These are phyloP conservation scores for Nomia melanderi DNA, from an alignment of 1,140 invertebrate genomes.

Conservation along the genomic window DNA sequence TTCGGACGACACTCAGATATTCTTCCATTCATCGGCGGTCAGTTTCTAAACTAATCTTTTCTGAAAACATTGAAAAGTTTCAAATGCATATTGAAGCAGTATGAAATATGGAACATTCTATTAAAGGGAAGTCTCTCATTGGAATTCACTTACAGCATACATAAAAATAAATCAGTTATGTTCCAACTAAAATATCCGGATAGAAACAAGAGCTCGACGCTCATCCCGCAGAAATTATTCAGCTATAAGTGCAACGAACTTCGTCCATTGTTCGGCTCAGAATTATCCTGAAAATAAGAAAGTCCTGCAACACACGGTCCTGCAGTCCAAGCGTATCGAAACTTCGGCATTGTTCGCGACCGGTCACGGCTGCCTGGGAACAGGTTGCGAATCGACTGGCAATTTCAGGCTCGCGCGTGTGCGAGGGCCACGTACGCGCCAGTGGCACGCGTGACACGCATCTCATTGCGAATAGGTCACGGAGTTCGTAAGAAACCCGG, in stretches of 20 bases:
- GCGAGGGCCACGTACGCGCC: slow-evolving; percentile 18
- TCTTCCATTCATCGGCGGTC: no score
- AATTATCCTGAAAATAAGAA: background rate
- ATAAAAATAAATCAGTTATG: no score
- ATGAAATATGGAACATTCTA: no score
- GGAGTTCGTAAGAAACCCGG: slow-evolving; percentile 40
- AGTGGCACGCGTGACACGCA: slow-evolving; percentile 61
- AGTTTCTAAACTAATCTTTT: no score
- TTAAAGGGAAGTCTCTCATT: no score
- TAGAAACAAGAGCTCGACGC: no score
- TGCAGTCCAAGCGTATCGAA: background rate
- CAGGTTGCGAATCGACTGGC: slow-evolving; percentile 38
- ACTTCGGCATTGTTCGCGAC: slow-evolving; percentile 25
- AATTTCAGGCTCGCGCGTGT: slow-evolving; percentile 32
- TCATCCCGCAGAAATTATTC: no score
- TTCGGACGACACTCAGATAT: no score
- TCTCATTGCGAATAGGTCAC: slow-evolving; percentile 58
- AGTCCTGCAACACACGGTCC: background rate
- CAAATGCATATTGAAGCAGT: no score
- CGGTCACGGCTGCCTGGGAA: slow-evolving; percentile 9
- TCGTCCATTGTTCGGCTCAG: background rate
- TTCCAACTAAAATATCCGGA: no score
- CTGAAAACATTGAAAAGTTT: no score
- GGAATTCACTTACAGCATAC: no score
- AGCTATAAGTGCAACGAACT: background rate